These are phyloP conservation scores for Eupithecia abbreviata DNA, from an alignment of 2,888 invertebrate species.

Conservation along the genomic window DNA sequence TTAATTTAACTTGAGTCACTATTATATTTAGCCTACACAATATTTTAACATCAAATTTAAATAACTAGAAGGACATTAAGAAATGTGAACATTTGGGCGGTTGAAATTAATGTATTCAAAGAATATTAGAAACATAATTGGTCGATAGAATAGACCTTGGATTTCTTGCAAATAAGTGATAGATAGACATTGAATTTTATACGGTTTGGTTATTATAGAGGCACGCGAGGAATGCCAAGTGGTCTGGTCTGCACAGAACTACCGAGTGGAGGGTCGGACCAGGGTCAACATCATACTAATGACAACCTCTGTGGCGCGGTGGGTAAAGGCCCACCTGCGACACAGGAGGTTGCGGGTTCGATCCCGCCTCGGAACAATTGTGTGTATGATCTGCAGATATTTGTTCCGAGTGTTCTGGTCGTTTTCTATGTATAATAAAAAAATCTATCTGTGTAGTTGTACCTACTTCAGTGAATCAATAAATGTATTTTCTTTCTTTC, in stretches of 20 bases:
- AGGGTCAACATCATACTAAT: slow-evolving; percentile 4
- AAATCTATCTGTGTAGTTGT: no score
- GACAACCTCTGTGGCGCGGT: no score
- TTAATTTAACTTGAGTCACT: neutral
- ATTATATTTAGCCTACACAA: neutral
- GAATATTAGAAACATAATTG: slow-evolving; percentile 24
- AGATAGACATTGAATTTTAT: slow-evolving; percentile 37
- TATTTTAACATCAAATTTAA: slow-evolving; percentile 7
- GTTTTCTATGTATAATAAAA: no score
- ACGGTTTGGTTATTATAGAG: slow-evolving; percentile 36
- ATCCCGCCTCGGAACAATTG: no score
- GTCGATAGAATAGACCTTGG: slow-evolving; percentile 33
- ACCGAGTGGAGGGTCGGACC: slow-evolving; percentile 18
- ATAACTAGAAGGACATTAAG: slow-evolving; percentile 13
- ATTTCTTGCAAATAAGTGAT: slow-evolving; percentile 30
- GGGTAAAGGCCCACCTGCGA: no score
- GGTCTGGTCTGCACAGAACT: slow-evolving; percentile 7
- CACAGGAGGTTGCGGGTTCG: no score
- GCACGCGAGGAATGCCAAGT: neutral
- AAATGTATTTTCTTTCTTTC: no score
- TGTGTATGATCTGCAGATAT: no score
- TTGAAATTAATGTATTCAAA: slow-evolving; percentile 18
- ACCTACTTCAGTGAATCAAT: no score
- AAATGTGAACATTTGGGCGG: slow-evolving; percentile 11
- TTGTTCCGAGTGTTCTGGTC: no score